These are phyloP conservation scores for Falco peregrinus DNA, from an alignment of 2,797 vertebrate species.

Conservation along the genomic window DNA sequence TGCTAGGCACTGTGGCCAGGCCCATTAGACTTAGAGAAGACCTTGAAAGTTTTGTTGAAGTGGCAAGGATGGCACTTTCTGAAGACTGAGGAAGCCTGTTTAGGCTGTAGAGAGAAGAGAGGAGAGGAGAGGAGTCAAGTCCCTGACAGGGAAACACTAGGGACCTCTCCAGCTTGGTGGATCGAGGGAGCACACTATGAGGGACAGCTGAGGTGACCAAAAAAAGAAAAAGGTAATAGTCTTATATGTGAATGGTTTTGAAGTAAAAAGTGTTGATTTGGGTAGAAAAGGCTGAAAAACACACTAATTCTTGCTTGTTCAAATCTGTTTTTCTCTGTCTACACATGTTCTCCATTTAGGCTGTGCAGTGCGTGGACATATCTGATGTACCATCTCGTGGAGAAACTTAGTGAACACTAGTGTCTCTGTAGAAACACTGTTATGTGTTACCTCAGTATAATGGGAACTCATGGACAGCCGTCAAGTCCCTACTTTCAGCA, in stretches of 20 bases:
- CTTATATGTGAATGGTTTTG: not conserved
- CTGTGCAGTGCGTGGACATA: not conserved
- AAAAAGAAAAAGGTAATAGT: not conserved
- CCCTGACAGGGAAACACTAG: not conserved
- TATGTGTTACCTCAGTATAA: not conserved
- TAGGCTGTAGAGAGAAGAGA: not conserved
- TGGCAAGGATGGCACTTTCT: not conserved
- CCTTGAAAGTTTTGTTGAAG: not conserved
- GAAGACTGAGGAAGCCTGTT: not conserved
- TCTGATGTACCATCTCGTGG: not conserved
- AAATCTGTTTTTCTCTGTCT: not conserved
- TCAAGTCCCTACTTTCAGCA: not conserved
- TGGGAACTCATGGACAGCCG: not conserved
- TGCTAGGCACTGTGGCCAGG: not conserved
- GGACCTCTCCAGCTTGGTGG: not conserved
- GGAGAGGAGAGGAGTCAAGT: too few species aligned
- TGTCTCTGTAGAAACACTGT: not conserved
- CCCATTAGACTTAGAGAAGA: not conserved
- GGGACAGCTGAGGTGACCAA: not conserved
- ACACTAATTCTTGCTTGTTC: not conserved
- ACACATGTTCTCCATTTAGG: not conserved
- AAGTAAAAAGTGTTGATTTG: not conserved
- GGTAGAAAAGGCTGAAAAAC: not conserved
- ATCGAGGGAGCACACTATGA: not conserved
- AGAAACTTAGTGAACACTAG: not conserved